A percentile compares a stretch with the other conserved stretches of the same genome.
Evolutionary conservation across 1,140 invertebrate genomes (phyloP).

Genomic region (Mizuhopecten yessoensis): DNA sequence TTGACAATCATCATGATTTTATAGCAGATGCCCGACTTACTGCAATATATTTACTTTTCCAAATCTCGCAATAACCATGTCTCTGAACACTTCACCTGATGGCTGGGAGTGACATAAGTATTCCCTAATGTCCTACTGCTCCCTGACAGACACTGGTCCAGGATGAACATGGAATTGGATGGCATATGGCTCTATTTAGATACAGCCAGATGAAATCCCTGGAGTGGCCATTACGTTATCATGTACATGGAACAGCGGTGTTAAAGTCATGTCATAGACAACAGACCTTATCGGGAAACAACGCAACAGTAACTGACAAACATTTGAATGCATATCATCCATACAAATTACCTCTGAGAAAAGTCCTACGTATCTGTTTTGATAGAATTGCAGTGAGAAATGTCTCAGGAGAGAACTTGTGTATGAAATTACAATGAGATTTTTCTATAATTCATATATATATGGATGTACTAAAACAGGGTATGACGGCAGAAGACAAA

Average conservation of each 20-base stretch:
- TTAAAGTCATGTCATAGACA: background rate
- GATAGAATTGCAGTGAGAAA: background rate
- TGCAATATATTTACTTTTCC: too few species aligned
- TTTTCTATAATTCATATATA: too few species aligned
- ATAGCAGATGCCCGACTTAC: too few species aligned
- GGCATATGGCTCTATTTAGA: background rate
- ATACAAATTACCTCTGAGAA: background rate
- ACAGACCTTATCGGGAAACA: background rate
- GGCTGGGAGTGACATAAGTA: too few species aligned
- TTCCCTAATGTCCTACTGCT: background rate
- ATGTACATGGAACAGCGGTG: background rate
- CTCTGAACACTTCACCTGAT: too few species aligned
- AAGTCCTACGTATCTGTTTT: background rate
- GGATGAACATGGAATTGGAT: constrained; percentile 13
- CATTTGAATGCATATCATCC: background rate
- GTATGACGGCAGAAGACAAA: too few species aligned
- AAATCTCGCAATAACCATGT: too few species aligned
- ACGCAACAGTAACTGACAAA: background rate
- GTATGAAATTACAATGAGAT: background rate
- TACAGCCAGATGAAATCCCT: background rate
- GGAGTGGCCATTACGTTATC: constrained; percentile 11
- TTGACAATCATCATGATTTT: too few species aligned
- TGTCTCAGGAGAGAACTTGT: background rate
- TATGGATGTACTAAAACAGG: too few species aligned
- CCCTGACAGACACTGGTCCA: background rate